Evolutionary conservation across 2,888 invertebrate genomes (phyloP).

Genomic region (Heliconius hortense): DNA sequence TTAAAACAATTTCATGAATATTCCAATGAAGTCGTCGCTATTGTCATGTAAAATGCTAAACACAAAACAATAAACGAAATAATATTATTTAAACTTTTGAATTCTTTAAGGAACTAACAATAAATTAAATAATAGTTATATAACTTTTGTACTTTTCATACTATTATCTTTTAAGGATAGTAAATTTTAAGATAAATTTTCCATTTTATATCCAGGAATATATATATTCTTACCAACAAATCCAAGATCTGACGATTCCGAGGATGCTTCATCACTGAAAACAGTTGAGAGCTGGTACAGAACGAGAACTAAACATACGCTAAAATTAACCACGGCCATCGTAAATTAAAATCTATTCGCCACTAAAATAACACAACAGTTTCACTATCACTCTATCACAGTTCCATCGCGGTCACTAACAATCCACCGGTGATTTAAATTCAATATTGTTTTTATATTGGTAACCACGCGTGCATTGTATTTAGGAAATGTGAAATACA

Average conservation of each 20-base stretch:
- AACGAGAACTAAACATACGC: conserved; percentile 69
- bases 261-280: conserved; percentile 65
- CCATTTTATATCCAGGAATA: not conserved
- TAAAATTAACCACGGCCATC: conserved; percentile 74
- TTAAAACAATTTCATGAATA: conserved; percentile 29
- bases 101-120: not conserved
- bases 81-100: not conserved
- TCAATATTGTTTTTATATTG: conserved; percentile 27
- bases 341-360: conserved; percentile 62
- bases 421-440: conserved; percentile 38
- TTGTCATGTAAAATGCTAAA: conserved; percentile 22
- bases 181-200: not conserved
- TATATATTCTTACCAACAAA: conserved; percentile 58
- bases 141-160: not conserved
- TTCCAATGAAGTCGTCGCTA: conserved; percentile 22
- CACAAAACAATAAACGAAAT: conserved; percentile 16
- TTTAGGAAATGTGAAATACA: conserved; percentile 43
- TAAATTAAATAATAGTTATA: not conserved
- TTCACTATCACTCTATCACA: conserved; percentile 57
- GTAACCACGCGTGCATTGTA: conserved; percentile 59
- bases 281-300: conserved; percentile 67
- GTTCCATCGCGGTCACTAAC: conserved; percentile 49
- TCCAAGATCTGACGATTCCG: conserved; percentile 69
- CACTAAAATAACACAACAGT: conserved; percentile 59
- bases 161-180: not conserved